phyloP scores from a whole-genome alignment of 1,140 invertebrate species.

The Camponotus vicinus region DNA sequence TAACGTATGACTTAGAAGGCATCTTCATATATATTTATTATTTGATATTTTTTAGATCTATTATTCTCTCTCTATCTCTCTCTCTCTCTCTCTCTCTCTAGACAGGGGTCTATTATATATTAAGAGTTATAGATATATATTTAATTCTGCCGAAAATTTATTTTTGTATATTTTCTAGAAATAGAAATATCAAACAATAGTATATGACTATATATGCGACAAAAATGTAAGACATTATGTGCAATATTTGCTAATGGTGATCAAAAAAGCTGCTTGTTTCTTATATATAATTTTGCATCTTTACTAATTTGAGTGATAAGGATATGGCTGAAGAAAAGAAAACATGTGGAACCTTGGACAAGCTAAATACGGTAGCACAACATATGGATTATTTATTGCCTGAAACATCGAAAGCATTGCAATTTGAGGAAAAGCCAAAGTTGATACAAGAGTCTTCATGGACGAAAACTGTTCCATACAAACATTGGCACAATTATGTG shows the following conservation, averaged over 20 bases:
- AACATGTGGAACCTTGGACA: neutral
- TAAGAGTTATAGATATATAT: neutral
- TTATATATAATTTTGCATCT: constrained; percentile 3
- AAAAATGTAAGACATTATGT: neutral
- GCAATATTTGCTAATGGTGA: neutral
- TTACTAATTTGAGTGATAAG: constrained; percentile 5
- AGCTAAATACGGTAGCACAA: neutral
- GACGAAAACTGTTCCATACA: constrained; percentile 87
- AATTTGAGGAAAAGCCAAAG: constrained; percentile 62
- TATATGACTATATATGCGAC: neutral
- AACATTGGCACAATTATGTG: constrained; percentile 86
- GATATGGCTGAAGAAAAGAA: constrained; percentile 37
- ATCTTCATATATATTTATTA: neutral
- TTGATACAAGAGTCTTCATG: constrained; percentile 86
- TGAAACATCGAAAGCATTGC: neutral
- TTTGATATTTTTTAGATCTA: constrained; percentile 16
- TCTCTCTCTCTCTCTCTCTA: too few relatives aligned
- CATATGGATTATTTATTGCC: neutral
- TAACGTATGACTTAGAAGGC: neutral
- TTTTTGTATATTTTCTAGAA: neutral
- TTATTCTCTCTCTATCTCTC: neutral
- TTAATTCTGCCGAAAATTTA: neutral
- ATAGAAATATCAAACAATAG: neutral
- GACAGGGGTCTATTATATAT: neutral
- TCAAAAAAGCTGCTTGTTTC: neutral